Evolutionary conservation across 2,888 invertebrate species (phyloP).

Genomic region (Andrena praecox): DNA sequence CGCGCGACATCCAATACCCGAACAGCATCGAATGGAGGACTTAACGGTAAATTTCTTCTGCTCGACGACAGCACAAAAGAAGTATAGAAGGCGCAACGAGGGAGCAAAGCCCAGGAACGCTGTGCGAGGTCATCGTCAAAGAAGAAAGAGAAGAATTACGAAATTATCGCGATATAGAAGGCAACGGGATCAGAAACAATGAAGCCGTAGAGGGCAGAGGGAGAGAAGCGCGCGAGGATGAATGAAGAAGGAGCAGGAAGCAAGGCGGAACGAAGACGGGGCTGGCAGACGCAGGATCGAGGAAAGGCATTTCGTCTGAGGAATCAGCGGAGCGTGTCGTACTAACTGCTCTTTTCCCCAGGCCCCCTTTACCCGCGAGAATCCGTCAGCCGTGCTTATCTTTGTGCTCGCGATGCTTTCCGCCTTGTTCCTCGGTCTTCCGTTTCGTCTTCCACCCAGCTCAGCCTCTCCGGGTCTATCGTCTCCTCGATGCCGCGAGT

Average conservation of each 20-base stretch:
- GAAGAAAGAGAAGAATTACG: not conserved
- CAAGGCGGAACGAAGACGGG: slow-evolving; percentile 43
- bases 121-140: slow-evolving; percentile 9
- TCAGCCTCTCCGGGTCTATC: slow-evolving; percentile 29
- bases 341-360: slow-evolving; percentile 71
- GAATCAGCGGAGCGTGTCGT: slow-evolving; percentile 67
- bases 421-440: slow-evolving; percentile 29
- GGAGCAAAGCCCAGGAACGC: not conserved
- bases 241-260: slow-evolving; percentile 22
- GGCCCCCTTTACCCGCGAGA: slow-evolving; percentile 53
- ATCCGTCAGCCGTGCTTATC: slow-evolving; percentile 66
- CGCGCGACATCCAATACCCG: too few species aligned
- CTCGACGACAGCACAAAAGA: not conserved
- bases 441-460: slow-evolving; percentile 30
- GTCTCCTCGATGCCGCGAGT: slow-evolving; percentile 34
- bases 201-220: slow-evolving; percentile 16
- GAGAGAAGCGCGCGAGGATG: not conserved
- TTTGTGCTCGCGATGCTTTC: slow-evolving; percentile 56
- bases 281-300: slow-evolving; percentile 57
- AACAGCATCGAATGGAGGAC: not conserved
- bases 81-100: not conserved
- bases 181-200: slow-evolving; percentile 23
- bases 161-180: slow-evolving; percentile 18
- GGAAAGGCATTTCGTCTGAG: slow-evolving; percentile 67
- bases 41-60: not conserved